Base-by-base conservation (phyloP, 2,888 invertebrate genomes). In the Ormyrus labotus region DNA sequence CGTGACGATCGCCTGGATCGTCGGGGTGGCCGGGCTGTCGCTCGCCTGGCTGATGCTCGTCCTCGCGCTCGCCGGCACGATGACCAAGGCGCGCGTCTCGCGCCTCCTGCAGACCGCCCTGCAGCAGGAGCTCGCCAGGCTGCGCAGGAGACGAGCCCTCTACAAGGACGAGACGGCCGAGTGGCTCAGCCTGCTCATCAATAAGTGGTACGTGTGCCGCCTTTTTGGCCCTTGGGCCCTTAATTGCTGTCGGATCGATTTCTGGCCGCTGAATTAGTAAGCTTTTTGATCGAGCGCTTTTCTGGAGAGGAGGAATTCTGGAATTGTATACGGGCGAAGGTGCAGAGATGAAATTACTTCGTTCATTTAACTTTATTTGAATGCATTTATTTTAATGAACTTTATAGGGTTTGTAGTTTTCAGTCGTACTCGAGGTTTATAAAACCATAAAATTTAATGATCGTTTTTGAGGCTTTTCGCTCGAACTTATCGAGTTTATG, bases 151-250 rank as follows among this genome's bases (percentile, higher is more conserved):
- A 81, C 87, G 92, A 48, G 92, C 92, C 2, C 86, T 92, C 47
- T 88, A 91, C 80, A 91, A 91, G 81, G 91, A 91, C 83, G 93
- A 93, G 85, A 92, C 92, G 0, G 91, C 91, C 48, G 92, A 93
- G 84, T 93, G 93, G 93, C 87, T 93, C 63, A 93, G 92, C 85
- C 90, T 92, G 77, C 86, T 92, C 50, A 85, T 93, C 80, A 92
- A 92, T 86, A 87, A 92, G 87, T 93, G 93, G 92, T 92, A 90
- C 91, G 90, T 34, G 34, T 3, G 1, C 4, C 0, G 3, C 34
- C 3, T 34, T 34, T 34, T 34, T 34, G 34, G 34, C 34, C 0
- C 34, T 34, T 4, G 3, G 34, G 34, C 4, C 34, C 34, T 34
- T 34, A 0, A 4, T 34, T 34, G 34, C 34, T 34, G 4, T 34